Evolutionary conservation across 1,140 invertebrate species (phyloP), one percentile per base, ranked within the genome.

Genomic region (Spodoptera frugiperda): DNA sequence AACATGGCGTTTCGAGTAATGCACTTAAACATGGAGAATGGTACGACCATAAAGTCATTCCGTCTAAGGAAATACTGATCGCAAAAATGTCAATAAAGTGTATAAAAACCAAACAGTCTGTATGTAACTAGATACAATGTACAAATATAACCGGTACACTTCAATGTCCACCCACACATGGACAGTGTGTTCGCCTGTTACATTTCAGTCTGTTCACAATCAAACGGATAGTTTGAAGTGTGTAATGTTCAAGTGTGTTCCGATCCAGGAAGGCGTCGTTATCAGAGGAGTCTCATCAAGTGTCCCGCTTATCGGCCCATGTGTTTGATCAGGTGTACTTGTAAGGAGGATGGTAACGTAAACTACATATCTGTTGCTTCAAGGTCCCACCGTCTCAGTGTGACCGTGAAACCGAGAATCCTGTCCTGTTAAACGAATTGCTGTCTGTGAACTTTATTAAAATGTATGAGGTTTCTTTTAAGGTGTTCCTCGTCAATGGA

Each of bases 241-340:
- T 46, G 44, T 44, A 14, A 39, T 51, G 46, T 74, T 86, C 85
- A 82, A 89, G 86, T 88, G 78, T 79, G 65, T 81, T 75, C 65
- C 76, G 80, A 87, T 80, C 77, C 83, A 87, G 87, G 89, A 90
- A 91, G 84, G 78, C 87, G 81, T 79, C 68, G 84, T 92, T 93
- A 92, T 92, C 91, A 90, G 85, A 85, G 78, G 80, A 86, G 84
- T 88, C 87, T 85, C 86, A 91, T 92, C 90, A 91, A 92, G 91
- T 91, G 91, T 86, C 80, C 86, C 78, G 81, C 87, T 91, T 92
- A 92, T 92, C 90, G 88, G 80, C 87, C 85, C 86, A 88, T 83
- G 87, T 93, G 87, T 93, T 93, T 93, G 87, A 91, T 91, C 91
- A 93, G 91, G 91, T 93, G 91, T 86, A 70, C 49, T 81, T 77